Evolutionary conservation across 1,140 invertebrate species (phyloP).

Genomic region (Meloidogyne hapla): DNA sequence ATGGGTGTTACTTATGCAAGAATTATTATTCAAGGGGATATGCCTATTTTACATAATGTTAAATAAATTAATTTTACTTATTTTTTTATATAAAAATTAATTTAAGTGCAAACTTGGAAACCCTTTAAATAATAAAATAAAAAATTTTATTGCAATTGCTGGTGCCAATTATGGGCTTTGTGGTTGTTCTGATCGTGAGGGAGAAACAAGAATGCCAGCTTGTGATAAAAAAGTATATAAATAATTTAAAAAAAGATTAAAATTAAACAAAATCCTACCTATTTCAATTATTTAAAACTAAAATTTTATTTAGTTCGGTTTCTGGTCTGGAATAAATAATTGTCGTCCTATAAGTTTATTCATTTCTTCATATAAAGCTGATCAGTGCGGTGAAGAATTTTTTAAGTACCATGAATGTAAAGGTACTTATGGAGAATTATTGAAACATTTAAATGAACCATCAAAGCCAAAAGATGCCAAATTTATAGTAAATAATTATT

Average conservation of each 20-base stretch:
- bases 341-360: no score
- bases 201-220: background rate
- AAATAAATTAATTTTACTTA: background rate
- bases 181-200: conserved; percentile 11
- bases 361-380: no score
- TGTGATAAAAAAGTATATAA: conserved; percentile 4
- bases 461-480: conserved; percentile 3
- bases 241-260: background rate
- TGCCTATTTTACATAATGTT: background rate
- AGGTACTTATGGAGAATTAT: background rate
- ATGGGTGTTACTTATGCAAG: conserved; percentile 53
- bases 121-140: conserved; percentile 10
- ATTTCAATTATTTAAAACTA: no score
- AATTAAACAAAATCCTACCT: no score
- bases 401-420: no score
- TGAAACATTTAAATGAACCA: background rate
- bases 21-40: conserved; percentile 44
- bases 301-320: no score
- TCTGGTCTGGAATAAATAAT: no score
- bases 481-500: background rate
- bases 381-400: no score
- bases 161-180: conserved; percentile 30
- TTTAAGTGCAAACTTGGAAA: conserved; percentile 19
- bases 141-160: conserved; percentile 29
- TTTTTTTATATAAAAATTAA: background rate